phyloP scores from a whole-genome alignment of 2,113 vertebrate species.

The Dryoscopus gambensis region DNA sequence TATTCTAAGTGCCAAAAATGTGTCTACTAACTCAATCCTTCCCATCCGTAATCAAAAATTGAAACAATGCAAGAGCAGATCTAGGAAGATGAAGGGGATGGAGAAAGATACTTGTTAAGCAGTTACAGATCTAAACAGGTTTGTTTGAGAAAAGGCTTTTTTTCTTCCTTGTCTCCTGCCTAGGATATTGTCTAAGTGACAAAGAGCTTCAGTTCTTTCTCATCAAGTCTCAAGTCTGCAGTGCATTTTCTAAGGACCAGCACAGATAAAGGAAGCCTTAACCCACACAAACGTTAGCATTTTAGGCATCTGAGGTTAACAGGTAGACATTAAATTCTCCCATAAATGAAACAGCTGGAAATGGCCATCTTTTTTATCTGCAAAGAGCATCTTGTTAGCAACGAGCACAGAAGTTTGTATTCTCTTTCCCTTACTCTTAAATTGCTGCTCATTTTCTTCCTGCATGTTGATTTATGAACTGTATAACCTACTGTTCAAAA shows the following conservation, averaged over 20 bases:
- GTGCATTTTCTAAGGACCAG: neutral
- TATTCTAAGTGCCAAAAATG: neutral
- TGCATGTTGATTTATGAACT: neutral
- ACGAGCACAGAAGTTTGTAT: neutral
- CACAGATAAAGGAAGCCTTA: neutral
- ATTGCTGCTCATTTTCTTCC: neutral
- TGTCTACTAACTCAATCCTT: neutral
- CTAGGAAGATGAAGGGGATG: neutral
- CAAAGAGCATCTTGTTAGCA: constrained; percentile 17
- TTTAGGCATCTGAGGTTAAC: neutral
- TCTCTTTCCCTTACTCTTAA: constrained; percentile 18
- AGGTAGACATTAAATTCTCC: neutral
- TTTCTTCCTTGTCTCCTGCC: neutral
- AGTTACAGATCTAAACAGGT: neutral
- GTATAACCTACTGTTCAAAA: neutral
- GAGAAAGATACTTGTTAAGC: neutral
- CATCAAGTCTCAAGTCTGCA: neutral
- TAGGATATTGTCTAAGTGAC: neutral
- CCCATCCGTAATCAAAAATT: neutral
- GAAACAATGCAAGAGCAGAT: neutral
- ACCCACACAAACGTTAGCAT: neutral
- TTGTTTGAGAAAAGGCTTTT: neutral
- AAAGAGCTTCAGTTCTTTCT: neutral
- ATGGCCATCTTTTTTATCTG: neutral
- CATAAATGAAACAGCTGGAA: constrained; percentile 32